Evolutionary conservation across 1,140 invertebrate genomes (phyloP).

Genomic region (Chrysoperla carnea): DNA sequence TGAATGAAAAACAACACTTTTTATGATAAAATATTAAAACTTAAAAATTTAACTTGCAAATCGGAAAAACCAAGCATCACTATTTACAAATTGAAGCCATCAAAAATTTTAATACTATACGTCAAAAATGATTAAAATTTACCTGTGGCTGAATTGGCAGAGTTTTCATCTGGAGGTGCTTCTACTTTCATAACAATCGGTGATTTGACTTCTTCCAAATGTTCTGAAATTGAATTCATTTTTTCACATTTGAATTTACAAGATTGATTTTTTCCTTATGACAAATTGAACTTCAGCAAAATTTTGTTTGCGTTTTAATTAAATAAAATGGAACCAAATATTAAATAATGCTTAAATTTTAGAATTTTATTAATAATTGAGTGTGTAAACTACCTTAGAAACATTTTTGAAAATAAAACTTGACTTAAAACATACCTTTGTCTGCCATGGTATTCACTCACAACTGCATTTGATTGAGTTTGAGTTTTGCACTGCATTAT

Average conservation of each 20-base stretch:
- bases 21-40: no score
- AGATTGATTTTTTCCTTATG: neutral
- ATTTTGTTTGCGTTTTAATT: neutral
- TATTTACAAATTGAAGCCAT: no score
- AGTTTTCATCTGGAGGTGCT: slow-evolving; percentile 10
- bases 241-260: neutral
- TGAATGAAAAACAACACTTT: no score
- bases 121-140: no score
- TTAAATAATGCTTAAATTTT: neutral
- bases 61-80: no score
- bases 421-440: neutral
- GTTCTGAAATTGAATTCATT: neutral
- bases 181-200: slow-evolving; percentile 18
- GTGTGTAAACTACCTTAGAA: neutral
- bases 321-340: neutral
- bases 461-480: no score
- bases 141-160: neutral
- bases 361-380: neutral
- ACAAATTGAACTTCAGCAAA: neutral
- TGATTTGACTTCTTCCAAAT: slow-evolving; percentile 5
- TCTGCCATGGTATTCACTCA: neutral
- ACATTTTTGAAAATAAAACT: neutral
- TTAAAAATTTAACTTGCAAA: no score
- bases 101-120: no score
- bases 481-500: no score